Conservation (phyloP, 2,113 vertebrate genomes). For the Eurystomus gularis region DNA sequence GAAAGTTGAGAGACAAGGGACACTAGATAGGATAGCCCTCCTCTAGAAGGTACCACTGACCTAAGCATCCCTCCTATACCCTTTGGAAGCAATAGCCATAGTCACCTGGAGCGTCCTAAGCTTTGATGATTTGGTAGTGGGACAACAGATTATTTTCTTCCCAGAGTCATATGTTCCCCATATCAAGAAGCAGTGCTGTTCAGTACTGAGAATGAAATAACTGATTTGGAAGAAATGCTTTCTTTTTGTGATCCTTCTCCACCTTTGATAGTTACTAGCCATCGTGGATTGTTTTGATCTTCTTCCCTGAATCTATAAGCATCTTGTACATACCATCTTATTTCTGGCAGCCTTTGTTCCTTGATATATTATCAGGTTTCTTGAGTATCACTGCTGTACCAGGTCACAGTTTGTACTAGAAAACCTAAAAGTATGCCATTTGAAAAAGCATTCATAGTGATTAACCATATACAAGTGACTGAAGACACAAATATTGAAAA, state of each 20-base stretch:
- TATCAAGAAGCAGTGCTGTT: neutral
- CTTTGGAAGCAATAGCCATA: neutral
- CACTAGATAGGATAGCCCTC: neutral
- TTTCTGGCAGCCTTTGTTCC: neutral
- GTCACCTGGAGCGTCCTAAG: neutral
- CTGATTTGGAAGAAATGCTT: neutral
- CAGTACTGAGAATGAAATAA: neutral
- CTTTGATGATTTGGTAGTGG: neutral
- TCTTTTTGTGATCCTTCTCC: neutral
- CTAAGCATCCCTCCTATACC: neutral
- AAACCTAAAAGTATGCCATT: neutral
- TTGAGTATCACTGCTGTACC: neutral
- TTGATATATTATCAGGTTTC: neutral
- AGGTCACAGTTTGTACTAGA: neutral
- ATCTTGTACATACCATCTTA: neutral
- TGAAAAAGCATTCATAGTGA: neutral
- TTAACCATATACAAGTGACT: neutral
- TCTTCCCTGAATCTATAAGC: neutral
- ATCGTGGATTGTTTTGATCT: neutral
- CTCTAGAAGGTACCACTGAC: neutral
- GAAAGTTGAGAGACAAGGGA: neutral
- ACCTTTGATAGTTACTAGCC: neutral
- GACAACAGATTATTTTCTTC: neutral
- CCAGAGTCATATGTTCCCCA: accelerated
- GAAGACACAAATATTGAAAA: neutral